phyloP scores from a whole-genome alignment of 1,140 invertebrate genomes.

The Vanessa tameamea region DNA sequence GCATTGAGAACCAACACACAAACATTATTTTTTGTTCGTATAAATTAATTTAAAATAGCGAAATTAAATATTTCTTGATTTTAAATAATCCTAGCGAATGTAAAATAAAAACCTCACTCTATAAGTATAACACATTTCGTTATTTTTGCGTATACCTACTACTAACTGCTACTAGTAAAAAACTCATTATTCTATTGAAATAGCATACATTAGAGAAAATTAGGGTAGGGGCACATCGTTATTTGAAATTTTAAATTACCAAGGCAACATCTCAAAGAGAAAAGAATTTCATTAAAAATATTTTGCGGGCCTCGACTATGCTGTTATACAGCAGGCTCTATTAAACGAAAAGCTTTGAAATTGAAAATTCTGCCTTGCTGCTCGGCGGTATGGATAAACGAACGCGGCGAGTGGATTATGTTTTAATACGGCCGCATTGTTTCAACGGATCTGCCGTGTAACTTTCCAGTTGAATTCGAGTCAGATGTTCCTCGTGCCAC shows the following conservation, averaged over 20 bases:
- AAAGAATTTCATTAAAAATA: slow-evolving; percentile 52
- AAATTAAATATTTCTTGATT: neutral
- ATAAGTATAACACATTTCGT: neutral
- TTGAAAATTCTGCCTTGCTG: slow-evolving; percentile 41
- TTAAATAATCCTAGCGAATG: neutral
- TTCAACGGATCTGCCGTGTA: slow-evolving; percentile 28
- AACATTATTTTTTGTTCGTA: too few relatives aligned
- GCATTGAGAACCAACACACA: too few relatives aligned
- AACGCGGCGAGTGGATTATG: slow-evolving; percentile 41
- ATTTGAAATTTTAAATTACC: slow-evolving; percentile 34
- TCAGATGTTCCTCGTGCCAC: slow-evolving; percentile 15
- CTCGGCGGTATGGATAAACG: slow-evolving; percentile 35
- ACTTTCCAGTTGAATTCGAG: slow-evolving; percentile 21
- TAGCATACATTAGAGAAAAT: slow-evolving; percentile 40
- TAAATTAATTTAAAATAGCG: too few relatives aligned
- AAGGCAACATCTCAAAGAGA: slow-evolving; percentile 32
- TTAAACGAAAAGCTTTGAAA: slow-evolving; percentile 47
- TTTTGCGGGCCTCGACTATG: slow-evolving; percentile 32
- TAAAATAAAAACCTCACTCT: too few relatives aligned
- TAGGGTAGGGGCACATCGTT: slow-evolving; percentile 35
- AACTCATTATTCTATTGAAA: slow-evolving; percentile 6
- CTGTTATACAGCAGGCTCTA: slow-evolving; percentile 39
- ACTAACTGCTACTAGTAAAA: neutral
- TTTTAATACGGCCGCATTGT: slow-evolving; percentile 41
- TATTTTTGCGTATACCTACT: neutral